Evolutionary conservation across 2,888 invertebrate species (phyloP).

Genomic region (Ariolimax columbianus): DNA sequence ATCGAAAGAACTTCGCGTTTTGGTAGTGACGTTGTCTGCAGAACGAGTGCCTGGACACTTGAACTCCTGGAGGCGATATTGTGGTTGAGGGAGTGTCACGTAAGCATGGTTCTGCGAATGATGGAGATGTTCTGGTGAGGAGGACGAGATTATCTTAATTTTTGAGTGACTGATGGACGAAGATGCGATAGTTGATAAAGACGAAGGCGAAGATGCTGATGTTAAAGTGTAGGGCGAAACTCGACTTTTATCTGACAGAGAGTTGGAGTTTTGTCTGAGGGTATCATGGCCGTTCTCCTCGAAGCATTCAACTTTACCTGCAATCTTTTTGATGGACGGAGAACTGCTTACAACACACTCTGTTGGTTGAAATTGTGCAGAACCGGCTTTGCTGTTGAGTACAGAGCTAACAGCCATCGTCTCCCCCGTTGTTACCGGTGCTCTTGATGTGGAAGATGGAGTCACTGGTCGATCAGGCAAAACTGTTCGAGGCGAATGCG

Average conservation of each 20-base stretch:
- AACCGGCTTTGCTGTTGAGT: neutral
- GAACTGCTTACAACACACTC: neutral
- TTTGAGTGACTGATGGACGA: neutral
- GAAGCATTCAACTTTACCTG: neutral
- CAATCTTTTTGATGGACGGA: neutral
- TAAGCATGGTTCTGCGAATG: neutral
- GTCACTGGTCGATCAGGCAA: neutral
- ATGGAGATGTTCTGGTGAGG: neutral
- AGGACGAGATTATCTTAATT: neutral
- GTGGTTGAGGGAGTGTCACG: neutral
- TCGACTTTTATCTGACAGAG: neutral
- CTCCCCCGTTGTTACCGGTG: conserved; percentile 48
- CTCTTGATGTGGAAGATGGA: neutral
- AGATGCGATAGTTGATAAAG: conserved; percentile 1
- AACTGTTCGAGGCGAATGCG: neutral
- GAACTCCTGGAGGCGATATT: neutral
- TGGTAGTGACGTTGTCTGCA: neutral
- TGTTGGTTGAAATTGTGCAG: neutral
- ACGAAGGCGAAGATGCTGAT: conserved; percentile 25
- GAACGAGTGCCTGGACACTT: neutral
- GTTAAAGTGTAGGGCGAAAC: neutral
- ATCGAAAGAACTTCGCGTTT: conserved; percentile 4
- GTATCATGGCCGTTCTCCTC: neutral
- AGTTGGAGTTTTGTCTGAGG: neutral
- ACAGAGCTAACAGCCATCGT: neutral